phyloP scores from a whole-genome alignment of 2,888 invertebrate species.

The Drosophila acutilabella region DNA sequence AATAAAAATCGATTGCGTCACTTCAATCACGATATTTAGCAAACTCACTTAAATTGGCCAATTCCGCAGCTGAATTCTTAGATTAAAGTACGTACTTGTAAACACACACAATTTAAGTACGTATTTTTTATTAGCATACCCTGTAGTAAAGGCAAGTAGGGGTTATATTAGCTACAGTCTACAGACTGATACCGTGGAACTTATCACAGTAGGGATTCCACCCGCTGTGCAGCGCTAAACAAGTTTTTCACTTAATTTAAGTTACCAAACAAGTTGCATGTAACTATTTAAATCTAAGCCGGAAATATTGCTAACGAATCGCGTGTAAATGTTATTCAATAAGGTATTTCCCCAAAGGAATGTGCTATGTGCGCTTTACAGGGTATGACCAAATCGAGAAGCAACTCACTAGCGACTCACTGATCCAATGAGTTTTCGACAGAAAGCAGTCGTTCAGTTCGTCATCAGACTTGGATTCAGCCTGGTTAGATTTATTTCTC shows the following conservation, averaged over 20 bases:
- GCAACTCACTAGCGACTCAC: no score
- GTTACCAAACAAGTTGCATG: not conserved
- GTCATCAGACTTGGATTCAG: constrained; percentile 1
- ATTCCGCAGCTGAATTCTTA: constrained; percentile 7
- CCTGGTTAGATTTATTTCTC: not conserved
- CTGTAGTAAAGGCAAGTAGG: not conserved
- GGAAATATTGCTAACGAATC: not conserved
- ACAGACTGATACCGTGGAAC: no score
- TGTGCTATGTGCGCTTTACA: not conserved
- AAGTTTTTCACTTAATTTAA: not conserved
- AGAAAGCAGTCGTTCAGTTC: not conserved
- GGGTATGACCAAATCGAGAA: not conserved
- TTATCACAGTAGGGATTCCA: not conserved
- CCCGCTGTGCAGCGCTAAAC: not conserved
- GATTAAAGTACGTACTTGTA: constrained; percentile 2
- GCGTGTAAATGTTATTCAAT: not conserved
- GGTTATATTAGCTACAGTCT: not conserved
- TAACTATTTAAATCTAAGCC: not conserved
- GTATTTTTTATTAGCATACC: not conserved
- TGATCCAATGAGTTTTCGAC: not conserved
- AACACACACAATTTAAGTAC: not conserved
- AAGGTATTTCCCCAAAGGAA: not conserved
- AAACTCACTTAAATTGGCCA: constrained; percentile 3
- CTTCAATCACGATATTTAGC: constrained; percentile 21
- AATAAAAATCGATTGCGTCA: constrained; percentile 22